Evolutionary conservation across 2,888 invertebrate species (phyloP).

Genomic region (Agonopterix alstromeriana): DNA sequence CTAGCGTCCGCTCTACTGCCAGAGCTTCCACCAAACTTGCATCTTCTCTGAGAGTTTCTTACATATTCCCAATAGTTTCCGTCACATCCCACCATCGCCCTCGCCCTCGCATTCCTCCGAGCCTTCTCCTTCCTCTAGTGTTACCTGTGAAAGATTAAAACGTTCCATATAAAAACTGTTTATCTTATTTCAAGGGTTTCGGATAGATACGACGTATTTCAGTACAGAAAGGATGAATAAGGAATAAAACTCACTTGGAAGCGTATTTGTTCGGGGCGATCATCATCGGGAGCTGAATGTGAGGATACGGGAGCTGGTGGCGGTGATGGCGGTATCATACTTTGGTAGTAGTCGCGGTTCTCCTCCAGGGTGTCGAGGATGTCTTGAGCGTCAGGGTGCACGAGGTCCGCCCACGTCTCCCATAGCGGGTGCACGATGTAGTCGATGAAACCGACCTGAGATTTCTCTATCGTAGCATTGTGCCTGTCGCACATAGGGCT

Average conservation of each 20-base stretch:
- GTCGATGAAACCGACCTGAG: constrained; percentile 99
- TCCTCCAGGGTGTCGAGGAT: constrained; percentile 98
- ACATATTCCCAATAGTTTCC: constrained; percentile 93
- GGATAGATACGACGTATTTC: too few relatives aligned
- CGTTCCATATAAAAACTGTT: too few relatives aligned
- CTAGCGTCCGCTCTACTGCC: constrained; percentile 69
- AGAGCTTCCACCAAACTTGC: constrained; percentile 92
- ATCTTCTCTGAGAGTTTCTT: constrained; percentile 93
- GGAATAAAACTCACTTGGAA: constrained; percentile 76
- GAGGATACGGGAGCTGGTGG: constrained; percentile 77
- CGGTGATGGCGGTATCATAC: constrained; percentile 96
- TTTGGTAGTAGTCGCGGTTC: constrained; percentile 98
- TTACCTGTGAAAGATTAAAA: constrained; percentile 76
- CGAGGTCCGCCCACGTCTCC: constrained; percentile 99
- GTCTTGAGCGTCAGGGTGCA: constrained; percentile 99
- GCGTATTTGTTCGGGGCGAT: constrained; percentile 83
- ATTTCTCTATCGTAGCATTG: constrained; percentile 98
- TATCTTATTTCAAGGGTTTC: too few relatives aligned
- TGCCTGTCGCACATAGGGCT: constrained; percentile 99
- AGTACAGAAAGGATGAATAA: not conserved
- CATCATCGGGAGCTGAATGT: constrained; percentile 75
- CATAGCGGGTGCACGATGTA: constrained; percentile 99
- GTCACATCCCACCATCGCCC: constrained; percentile 88
- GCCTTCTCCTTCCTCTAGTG: constrained; percentile 90
- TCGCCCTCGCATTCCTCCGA: constrained; percentile 77